Evolutionary conservation across 2,113 vertebrate species (phyloP), one percentile per base, ranked within the genome.

Genomic region (Lycocorax pyrrhopterus): DNA sequence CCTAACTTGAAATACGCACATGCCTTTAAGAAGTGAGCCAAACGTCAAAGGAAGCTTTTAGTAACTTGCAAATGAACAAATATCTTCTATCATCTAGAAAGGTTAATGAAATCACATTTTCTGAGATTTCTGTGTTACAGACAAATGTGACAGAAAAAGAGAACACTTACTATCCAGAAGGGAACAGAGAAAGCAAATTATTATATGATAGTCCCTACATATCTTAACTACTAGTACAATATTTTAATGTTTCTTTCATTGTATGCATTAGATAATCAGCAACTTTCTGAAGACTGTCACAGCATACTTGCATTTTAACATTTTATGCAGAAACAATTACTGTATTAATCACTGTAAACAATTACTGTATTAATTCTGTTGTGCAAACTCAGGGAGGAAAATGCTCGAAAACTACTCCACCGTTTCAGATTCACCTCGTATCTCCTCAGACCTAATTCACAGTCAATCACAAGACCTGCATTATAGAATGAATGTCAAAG

Each of bases 41-140:
- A 91, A 64, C 23, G 78, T 83, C 79, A 88, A 93, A 88, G 55
- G 68, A 79, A 95, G 83, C 60, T 84, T 86, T 96, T 92, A 90
- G 69, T 33, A 92, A 90, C 64, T 87, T 83, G 55, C n/a, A 74
- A 41, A 41, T 43, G 73, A 95, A 94, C 83, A 95, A 95, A 14
- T 76, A 75, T 7, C 52, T 88, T 75, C 62, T 89, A 64, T 81
- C 60, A n/a, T 53, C 73, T 25, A 62, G 32, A 93, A 94, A 96
- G 33, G 82, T 67, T 91, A 86, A 89, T 68, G 76, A 93, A 92
- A 89, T 23, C 74, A 56, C 44, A 72, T 86, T 88, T 96, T 84
- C 72, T 55, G 56, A 59, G 44, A 35, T 84, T 74, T 83, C 51
- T 62, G 29, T 43, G 43, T 17, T 56, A 35, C 56, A 92, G 79